Conservation (phyloP, 2,113 vertebrate genomes). For the Equus przewalskii region DNA sequence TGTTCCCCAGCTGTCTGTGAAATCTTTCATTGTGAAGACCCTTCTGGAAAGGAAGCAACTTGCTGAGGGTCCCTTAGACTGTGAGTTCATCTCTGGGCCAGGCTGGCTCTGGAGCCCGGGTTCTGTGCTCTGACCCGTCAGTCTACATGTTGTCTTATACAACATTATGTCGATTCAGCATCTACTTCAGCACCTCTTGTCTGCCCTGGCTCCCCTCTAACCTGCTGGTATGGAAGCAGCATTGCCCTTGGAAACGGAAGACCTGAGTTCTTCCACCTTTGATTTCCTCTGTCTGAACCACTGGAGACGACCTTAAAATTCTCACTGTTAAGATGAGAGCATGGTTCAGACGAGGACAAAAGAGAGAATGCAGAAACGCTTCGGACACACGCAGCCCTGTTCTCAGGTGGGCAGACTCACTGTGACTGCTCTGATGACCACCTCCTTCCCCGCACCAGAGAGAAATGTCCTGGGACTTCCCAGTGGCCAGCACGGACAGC, state of each 20-base stretch:
- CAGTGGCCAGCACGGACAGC: not conserved
- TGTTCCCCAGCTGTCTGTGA: not conserved
- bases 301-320: not conserved
- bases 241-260: not conserved
- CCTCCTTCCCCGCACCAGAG: not conserved
- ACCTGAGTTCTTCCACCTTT: not conserved
- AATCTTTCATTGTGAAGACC: not conserved
- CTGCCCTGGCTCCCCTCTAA: not conserved
- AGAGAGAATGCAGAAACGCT: not conserved
- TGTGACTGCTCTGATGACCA: not conserved
- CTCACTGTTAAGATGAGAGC: not conserved
- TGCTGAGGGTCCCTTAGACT: not conserved
- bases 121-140: not conserved
- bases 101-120: not conserved
- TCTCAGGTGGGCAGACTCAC: accelerated
- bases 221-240: not conserved
- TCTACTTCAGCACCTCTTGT: not conserved
- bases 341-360: not conserved
- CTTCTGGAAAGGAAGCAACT: not conserved
- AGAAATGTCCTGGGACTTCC: not conserved
- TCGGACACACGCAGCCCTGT: accelerated
- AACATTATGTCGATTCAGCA: not conserved
- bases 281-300: not conserved
- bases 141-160: not conserved
- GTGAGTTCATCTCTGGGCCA: not conserved